Evolutionary conservation across 1,140 invertebrate species (phyloP).

Genomic region (Periplaneta americana): DNA sequence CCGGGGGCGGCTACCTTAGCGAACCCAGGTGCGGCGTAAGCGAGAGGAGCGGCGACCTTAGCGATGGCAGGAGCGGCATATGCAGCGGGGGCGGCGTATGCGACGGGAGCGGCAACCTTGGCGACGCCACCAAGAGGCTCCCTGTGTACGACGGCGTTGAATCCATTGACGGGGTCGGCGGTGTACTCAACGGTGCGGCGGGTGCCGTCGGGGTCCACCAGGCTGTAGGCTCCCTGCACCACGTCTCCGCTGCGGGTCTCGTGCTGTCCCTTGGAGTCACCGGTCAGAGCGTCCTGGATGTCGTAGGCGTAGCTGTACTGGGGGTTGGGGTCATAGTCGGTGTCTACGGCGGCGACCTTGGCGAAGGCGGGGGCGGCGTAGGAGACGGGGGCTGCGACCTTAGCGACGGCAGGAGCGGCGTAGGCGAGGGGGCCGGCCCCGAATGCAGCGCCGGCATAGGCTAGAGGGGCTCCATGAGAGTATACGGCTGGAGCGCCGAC

Average conservation of each 20-base stretch:
- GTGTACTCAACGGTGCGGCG: no score
- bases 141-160: no score
- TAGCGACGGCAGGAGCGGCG: slow-evolving; percentile 21
- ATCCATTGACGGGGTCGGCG: no score
- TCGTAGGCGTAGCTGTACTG: slow-evolving; percentile 17
- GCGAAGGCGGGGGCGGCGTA: no score
- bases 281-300: slow-evolving; percentile 26
- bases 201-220: no score
- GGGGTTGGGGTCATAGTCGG: slow-evolving; percentile 16
- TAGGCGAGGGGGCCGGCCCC: slow-evolving; percentile 14
- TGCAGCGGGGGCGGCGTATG: neutral
- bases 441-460: neutral
- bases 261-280: slow-evolving; percentile 24
- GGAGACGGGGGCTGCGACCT: slow-evolving; percentile 24
- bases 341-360: slow-evolving; percentile 16
- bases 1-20: slow-evolving; percentile 13
- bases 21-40: neutral
- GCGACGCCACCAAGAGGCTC: no score
- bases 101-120: slow-evolving; percentile 7
- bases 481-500: slow-evolving; percentile 25
- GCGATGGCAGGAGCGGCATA: neutral
- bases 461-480: slow-evolving; percentile 16
- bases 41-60: no score
- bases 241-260: slow-evolving; percentile 8
- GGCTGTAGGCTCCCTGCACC: no score